phyloP scores from a whole-genome alignment of 2,797 vertebrate genomes.

The Sebastes kiyomatsui region DNA sequence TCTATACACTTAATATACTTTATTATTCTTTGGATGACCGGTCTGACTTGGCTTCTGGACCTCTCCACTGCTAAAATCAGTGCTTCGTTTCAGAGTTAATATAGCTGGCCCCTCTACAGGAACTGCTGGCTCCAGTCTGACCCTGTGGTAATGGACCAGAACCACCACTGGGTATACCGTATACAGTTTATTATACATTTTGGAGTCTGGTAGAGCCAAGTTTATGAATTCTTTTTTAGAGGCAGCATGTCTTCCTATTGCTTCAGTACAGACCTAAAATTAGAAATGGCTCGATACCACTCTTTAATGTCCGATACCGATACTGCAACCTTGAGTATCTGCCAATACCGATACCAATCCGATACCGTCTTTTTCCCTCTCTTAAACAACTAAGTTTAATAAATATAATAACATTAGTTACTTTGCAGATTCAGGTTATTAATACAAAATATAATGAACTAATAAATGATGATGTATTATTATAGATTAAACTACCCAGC shows the following conservation, averaged over 20 bases:
- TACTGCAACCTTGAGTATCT: too few species aligned
- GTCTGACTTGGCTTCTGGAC: neutral
- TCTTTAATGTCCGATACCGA: too few species aligned
- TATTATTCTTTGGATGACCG: neutral
- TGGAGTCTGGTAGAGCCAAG: neutral
- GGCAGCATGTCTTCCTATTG: neutral
- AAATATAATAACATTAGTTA: too few species aligned
- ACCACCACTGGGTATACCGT: neutral
- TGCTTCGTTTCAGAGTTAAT: neutral
- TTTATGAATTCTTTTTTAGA: neutral
- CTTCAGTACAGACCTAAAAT: too few species aligned
- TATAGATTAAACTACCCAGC: too few species aligned
- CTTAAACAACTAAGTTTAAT: too few species aligned
- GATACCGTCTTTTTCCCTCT: too few species aligned
- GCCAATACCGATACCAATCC: too few species aligned
- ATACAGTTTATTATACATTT: neutral
- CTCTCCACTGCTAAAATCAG: neutral
- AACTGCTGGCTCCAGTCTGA: neutral
- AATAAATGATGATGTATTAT: too few species aligned
- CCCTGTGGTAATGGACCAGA: neutral
- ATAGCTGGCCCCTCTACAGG: neutral
- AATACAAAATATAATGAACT: too few species aligned
- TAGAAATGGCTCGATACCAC: too few species aligned
- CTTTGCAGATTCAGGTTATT: too few species aligned
- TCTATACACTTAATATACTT: neutral